Percentiles rank a stretch among this genome's conserved stretches.
Evolutionary conservation across 2,888 invertebrate species (phyloP).

Genomic region (Oconnorella tubifera): DNA sequence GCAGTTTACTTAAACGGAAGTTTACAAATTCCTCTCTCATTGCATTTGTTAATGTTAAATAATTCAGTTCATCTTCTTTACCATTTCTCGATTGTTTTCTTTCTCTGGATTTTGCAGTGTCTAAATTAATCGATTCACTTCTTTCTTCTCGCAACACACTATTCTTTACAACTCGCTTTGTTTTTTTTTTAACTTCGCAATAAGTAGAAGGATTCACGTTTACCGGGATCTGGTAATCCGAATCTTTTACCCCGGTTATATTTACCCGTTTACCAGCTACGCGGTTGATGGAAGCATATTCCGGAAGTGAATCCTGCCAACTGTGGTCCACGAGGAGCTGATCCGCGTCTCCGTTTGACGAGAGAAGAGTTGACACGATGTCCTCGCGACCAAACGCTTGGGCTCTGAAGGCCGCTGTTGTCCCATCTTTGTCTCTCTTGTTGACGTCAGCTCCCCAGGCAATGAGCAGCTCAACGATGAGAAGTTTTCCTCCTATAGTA

Average conservation of each 20-base stretch:
- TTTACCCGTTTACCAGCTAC: too few relatives aligned
- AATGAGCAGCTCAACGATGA: constrained; percentile 23
- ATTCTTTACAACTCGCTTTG: too few relatives aligned
- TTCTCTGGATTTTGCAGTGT: too few relatives aligned
- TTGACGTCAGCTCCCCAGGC: constrained; percentile 22
- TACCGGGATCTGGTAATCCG: too few relatives aligned
- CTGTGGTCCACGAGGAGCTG: constrained; percentile 18
- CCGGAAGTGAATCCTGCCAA: background rate
- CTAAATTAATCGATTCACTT: too few relatives aligned
- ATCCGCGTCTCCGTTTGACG: constrained; percentile 17
- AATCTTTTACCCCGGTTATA: too few relatives aligned
- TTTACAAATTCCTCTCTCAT: constrained; percentile 13
- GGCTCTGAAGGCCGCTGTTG: constrained; percentile 34
- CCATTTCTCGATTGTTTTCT: background rate
- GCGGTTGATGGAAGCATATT: background rate
- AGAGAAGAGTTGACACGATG: constrained; percentile 26
- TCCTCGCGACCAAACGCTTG: constrained; percentile 26
- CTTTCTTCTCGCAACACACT: too few relatives aligned
- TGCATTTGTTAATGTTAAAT: background rate
- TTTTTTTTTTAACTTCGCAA: too few relatives aligned
- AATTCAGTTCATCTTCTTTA: background rate
- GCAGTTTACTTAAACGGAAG: background rate
- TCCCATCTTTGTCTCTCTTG: constrained; percentile 36
- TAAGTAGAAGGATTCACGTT: too few relatives aligned
- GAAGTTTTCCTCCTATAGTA: constrained; percentile 30